Evolutionary conservation across 2,888 invertebrate species (phyloP), one percentile per base, ranked within the genome.

Genomic region (Tenthredo amoena): DNA sequence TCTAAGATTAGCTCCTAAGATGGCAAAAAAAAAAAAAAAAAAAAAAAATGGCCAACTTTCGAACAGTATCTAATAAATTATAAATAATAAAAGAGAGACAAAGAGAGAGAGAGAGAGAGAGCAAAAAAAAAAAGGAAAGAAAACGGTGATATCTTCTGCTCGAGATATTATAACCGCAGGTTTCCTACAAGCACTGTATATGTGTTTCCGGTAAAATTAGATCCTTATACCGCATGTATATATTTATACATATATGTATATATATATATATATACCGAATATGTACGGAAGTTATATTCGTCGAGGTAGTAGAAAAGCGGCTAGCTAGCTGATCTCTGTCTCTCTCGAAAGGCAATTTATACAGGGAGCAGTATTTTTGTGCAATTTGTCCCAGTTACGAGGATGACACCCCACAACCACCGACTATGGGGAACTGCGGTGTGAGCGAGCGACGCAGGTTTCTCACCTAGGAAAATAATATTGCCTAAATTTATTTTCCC

Each of bases 331-430:
- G 9, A 7, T 40, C 40, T 9, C 40, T 9, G 0, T 9, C 0
- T 50, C 4, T 55, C n/a, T 55, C 68, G 15, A 86, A 74, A 77
- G 88, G 87, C 88, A 81, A 90, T 90, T 90, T 89, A 88, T 90
- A 89, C 86, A 87, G 84, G 62, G n/a, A 68, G 43, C 77, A 89
- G 89, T 91, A 91, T 91, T 91, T 91, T 91, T 90, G 91, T 87
- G 87, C 91, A 90, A 91, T 91, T 91, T 90, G 89, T 89, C 90
- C 88, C 89, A 88, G 88, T 91, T 90, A 90, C 89, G 90, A 68
- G 68, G 6, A 90, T 89, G 88, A 90, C 87, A 87, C 87, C 86
- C 87, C 88, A 87, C 88, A 43, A 12, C 21, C 50, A n/a, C n/a
- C 18, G 6, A 7, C 47, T 3, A 47, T 55, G 15, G 2, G 12